Evolutionary conservation across 2,797 vertebrate species (phyloP).

Genomic region (Mus caroli): DNA sequence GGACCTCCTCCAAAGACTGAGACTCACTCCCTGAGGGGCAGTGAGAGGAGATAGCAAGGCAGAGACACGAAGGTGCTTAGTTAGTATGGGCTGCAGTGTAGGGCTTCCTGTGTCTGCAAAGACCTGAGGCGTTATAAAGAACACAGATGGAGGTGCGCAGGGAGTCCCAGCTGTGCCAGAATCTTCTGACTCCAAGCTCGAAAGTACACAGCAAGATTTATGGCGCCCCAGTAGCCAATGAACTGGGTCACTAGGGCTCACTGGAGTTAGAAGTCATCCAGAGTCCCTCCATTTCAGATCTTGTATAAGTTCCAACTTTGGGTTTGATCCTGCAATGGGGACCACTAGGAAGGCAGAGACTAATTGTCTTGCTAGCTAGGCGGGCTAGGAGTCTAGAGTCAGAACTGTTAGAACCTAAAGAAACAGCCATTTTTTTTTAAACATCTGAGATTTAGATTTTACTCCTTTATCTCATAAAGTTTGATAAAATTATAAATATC

Average conservation of each 20-base stretch:
- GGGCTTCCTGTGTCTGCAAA: not conserved
- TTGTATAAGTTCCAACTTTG: not conserved
- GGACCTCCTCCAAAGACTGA: not conserved
- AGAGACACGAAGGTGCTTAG: not conserved
- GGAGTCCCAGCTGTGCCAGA: not conserved
- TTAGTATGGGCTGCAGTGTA: not conserved
- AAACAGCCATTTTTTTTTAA: not conserved
- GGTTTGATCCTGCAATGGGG: not conserved
- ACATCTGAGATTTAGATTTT: not conserved
- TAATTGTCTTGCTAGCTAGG: not conserved
- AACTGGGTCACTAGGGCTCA: not conserved
- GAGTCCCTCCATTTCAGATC: not conserved
- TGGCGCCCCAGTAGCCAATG: not conserved
- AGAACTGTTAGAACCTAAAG: not conserved
- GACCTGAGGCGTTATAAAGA: not conserved
- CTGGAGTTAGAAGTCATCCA: not conserved
- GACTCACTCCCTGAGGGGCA: not conserved
- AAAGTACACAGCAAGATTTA: not conserved
- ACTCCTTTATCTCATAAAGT: not conserved
- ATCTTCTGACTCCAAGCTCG: not conserved
- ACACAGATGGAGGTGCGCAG: rapidly evolving
- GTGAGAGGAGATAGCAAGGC: not conserved
- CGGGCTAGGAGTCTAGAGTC: not conserved
- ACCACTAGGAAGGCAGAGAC: not conserved
- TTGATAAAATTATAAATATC: not conserved